Evolutionary conservation across 2,797 vertebrate genomes (phyloP), one percentile per base, ranked within the genome.

Genomic region (Thamnophis elegans): DNA sequence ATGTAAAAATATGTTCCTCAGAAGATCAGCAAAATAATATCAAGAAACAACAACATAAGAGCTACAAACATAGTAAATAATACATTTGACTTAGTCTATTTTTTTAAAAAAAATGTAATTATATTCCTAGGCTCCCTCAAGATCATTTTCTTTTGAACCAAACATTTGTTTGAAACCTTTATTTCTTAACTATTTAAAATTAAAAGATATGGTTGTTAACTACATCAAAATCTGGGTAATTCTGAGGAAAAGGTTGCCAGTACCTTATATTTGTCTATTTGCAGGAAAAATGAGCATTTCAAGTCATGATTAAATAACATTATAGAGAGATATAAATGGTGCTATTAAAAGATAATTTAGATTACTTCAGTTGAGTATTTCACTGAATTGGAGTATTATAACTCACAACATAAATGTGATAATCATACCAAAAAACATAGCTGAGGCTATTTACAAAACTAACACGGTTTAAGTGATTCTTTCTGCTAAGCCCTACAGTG

Each of bases 321-420:
- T 91, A 82, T 22, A 85, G 73, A 51, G 65, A 62, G 47, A 85
- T 88, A 93, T 91, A 93, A 93, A 93, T 88, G n/a, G 60, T 90
- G 91, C 87, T 82, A 93, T 91, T 93, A 93, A 93, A 91, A 88
- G 86, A 68, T 88, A 93, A 93, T 93, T 93, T 93, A 88, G 85
- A 93, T 93, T 93, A 93, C 56, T 68, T 90, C 86, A 90, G 55
- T 78, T 88, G 47, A 82, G 56, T 89, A 90, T 92, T 92, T 92
- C 87, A 85, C 89, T 93, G 90, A 90, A 93, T 91, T 88, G 56
- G 56, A 54, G 42, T 85, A 47, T 58, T 91, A 54, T 60, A 93
- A 82, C 86, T 93, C 26, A 91, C 87, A 91, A 78, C 59, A 87
- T 56, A 87, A 62, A 86, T 89, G 86, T 90, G 47, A 78, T 65